A percentile compares a stretch with the other conserved stretches of the same genome.
Evolutionary conservation across 2,113 vertebrate species (phyloP).

Genomic region (Callaeas wilsoni): DNA sequence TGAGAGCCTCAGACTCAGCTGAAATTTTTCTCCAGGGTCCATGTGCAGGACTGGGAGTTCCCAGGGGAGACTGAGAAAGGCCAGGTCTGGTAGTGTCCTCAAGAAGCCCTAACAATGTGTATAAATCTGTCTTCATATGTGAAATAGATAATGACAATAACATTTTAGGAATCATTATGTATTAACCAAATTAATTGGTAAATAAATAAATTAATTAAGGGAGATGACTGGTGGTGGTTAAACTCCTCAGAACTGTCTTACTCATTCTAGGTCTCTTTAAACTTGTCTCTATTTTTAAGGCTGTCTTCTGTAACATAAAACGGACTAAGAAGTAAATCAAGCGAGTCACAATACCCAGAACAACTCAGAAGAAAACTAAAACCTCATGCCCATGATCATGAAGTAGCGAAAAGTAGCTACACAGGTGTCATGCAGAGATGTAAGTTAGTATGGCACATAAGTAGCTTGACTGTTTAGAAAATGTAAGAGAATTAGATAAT

Average conservation of each 20-base stretch:
- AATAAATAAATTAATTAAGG: background rate
- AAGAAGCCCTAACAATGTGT: background rate
- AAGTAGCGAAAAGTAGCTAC: background rate
- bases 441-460: background rate
- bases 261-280: background rate
- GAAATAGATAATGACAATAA: background rate
- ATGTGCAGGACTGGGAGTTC: accelerated
- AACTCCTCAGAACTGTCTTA: background rate
- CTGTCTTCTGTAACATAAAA: background rate
- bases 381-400: background rate
- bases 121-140: background rate
- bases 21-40: background rate
- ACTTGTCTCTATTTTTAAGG: background rate
- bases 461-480: background rate
- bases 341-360: background rate
- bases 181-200: background rate
- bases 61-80: background rate
- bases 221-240: background rate
- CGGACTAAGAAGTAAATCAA: background rate
- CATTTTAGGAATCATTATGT: background rate
- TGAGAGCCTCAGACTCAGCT: background rate
- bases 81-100: background rate
- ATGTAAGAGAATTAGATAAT: background rate
- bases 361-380: background rate
- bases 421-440: background rate